Percentiles rank a stretch among this genome's conserved stretches.
These are phyloP conservation scores for Hephaestus fuliginosus DNA, from an alignment of 2,797 vertebrate species.

Conservation along the genomic window DNA sequence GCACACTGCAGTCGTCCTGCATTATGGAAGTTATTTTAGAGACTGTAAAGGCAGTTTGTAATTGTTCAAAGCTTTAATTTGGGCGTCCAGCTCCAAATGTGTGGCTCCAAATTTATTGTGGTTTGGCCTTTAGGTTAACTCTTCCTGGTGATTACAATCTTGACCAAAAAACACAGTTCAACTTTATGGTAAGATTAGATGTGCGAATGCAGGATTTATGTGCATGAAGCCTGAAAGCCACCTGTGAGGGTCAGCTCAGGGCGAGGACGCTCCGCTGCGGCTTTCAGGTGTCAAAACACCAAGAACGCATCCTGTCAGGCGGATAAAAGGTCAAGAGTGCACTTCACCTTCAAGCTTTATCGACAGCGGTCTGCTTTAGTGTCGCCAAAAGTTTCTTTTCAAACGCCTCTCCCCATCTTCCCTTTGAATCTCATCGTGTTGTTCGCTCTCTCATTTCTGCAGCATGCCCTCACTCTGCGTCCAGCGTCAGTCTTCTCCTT, in stretches of 20 bases:
- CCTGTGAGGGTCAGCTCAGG: not conserved
- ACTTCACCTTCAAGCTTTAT: not conserved
- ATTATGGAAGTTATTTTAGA: no score
- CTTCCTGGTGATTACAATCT: no score
- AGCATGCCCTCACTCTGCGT: no score
- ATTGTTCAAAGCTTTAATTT: no score
- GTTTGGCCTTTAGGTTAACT: no score
- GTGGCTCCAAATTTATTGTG: no score
- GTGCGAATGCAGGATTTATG: not conserved
- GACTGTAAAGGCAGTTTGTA: no score
- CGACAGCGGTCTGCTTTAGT: not conserved
- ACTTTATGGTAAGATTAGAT: not conserved
- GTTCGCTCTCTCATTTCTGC: not conserved
- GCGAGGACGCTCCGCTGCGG: not conserved
- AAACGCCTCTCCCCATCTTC: not conserved
- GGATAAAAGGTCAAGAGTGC: not conserved
- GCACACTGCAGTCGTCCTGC: no score
- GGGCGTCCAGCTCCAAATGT: no score
- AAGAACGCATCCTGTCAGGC: not conserved
- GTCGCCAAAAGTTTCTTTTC: no score
- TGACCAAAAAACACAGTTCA: no score
- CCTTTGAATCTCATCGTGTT: not conserved
- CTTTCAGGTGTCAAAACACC: constrained; percentile 1
- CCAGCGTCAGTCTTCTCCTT: not conserved
- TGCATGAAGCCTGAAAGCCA: not conserved